Percentiles rank a stretch among this genome's conserved stretches.
These are phyloP conservation scores for Orchesella cincta DNA, from an alignment of 1,140 invertebrate genomes.

Conservation along the genomic window DNA sequence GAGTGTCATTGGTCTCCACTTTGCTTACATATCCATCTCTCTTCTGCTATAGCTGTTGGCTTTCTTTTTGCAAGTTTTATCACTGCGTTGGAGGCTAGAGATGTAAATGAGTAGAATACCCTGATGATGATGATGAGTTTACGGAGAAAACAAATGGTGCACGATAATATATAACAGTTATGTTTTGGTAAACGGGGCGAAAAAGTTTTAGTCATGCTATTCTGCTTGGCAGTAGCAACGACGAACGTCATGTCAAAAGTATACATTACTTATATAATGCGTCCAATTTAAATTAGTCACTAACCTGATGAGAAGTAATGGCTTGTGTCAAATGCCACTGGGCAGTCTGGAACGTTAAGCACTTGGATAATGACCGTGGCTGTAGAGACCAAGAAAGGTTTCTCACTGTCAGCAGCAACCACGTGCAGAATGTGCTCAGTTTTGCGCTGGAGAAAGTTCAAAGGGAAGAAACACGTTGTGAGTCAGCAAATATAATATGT, in stretches of 20 bases:
- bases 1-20: neutral
- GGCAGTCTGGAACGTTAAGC: constrained; percentile 61
- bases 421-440: constrained; percentile 44
- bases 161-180: too few relatives aligned
- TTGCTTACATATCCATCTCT: too few relatives aligned
- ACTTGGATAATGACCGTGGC: constrained; percentile 54
- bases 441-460: neutral
- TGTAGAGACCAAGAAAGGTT: constrained; percentile 46
- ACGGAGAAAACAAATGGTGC: too few relatives aligned
- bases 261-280: neutral
- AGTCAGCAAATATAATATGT: neutral
- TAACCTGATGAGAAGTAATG: constrained; percentile 49
- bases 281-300: neutral
- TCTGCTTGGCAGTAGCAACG: neutral
- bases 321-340: constrained; percentile 52
- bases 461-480: neutral
- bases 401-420: constrained; percentile 48
- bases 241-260: neutral
- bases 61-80: too few relatives aligned
- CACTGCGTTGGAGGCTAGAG: too few relatives aligned
- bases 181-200: too few relatives aligned
- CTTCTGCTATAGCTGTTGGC: too few relatives aligned
- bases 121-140: too few relatives aligned
- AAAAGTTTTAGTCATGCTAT: too few relatives aligned
- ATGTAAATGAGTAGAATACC: too few relatives aligned